Evolutionary conservation across 2,113 vertebrate genomes (phyloP).

Genomic region (Epinephelus fuscoguttatus): DNA sequence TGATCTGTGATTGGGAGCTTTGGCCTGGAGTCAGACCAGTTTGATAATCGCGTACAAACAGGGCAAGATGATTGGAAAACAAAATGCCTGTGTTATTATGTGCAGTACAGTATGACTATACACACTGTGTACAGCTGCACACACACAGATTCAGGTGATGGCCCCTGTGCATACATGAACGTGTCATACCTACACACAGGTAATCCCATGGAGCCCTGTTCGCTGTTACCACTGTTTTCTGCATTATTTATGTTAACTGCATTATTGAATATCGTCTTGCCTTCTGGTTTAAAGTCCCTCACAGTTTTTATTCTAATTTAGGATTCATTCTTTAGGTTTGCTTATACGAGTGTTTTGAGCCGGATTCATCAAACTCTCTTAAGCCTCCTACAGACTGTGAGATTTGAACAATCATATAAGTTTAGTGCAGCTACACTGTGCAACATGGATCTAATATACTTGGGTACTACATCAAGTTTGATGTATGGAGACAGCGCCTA

Average conservation of each 20-base stretch:
- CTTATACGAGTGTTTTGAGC: neutral
- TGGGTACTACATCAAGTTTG: no score
- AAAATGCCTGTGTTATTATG: neutral
- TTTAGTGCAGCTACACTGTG: no score
- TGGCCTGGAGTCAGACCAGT: constrained; percentile 1
- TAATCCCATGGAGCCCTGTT: neutral
- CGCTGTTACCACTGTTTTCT: neutral
- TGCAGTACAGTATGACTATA: neutral
- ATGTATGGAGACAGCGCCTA: no score
- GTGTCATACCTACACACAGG: neutral
- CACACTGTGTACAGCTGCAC: neutral
- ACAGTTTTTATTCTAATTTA: neutral
- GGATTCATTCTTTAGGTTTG: neutral
- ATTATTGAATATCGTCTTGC: neutral
- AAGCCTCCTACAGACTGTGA: no score
- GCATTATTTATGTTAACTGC: neutral
- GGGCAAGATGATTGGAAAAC: neutral
- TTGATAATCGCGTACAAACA: constrained; percentile 19
- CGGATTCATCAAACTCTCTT: no score
- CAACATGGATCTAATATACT: no score
- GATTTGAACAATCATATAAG: no score
- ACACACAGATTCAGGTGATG: no score
- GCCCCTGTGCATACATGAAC: neutral
- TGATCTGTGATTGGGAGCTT: neutral
- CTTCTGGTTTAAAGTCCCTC: neutral